Base-by-base conservation (phyloP, 2,797 vertebrate species). In the Sebastes hubbsi region DNA sequence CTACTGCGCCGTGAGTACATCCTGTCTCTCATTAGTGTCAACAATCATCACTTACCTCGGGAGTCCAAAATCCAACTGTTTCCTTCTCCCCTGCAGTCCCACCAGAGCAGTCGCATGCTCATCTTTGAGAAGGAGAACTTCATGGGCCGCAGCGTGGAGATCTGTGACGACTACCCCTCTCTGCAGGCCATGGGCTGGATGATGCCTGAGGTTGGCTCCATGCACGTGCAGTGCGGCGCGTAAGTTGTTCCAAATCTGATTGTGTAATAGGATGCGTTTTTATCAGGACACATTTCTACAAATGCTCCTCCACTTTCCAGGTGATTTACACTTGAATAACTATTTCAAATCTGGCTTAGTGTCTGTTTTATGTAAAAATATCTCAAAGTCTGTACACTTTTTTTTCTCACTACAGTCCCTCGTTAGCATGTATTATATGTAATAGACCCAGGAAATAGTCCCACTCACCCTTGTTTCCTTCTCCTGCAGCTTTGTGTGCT, bases 141-240 rank as follows among this genome's bases (percentile, higher is more conserved):
- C 93, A 81, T 97, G 95, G 95, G 96, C 78, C 95, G 93, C 87
- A 95, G 84, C 1, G 92, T 91, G 55, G 95, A 97, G 93, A 8
- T 97, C 87, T 95, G 94, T 58, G 96, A 97, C 0, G 96, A 97
- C 85, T 97, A 96, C 92, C 96, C 96, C 3, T 96, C 96, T 83
- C 96, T 97, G 91, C 95, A 96, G 95, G 96, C 89, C 84, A 96
- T 97, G 96, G 96, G 96, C 88, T 97, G 96, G 96, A 93, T 93
- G 80, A 83, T 89, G 83, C 92, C 95, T 14, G 94, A 96, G 64
- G 96, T 97, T 5, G 96, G 96, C 81, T 97, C 96, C 93, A 96
- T 97, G 96, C 95, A 96, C 1, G 95, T 96, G 90, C 96, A 97
- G 93, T 95, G 95, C 18, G 96, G 96, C 85, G 96, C 95, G 96